These are phyloP conservation scores for Erannis defoliaria DNA, from an alignment of 2,888 invertebrate species.

Conservation along the genomic window DNA sequence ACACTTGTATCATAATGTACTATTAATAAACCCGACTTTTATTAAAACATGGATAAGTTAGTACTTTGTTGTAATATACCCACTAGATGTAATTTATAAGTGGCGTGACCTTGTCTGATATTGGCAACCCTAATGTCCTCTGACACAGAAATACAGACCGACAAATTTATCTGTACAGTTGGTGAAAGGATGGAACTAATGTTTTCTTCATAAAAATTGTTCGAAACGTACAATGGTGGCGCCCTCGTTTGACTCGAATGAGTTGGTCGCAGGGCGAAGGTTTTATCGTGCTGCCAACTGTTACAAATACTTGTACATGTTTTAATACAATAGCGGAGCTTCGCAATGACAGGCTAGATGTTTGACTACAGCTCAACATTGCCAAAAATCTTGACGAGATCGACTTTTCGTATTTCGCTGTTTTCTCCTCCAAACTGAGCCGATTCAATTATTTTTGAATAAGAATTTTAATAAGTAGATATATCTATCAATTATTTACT, in stretches of 20 bases:
- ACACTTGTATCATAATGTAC: neutral
- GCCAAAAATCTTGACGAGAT: too few species aligned
- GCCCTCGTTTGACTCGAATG: neutral
- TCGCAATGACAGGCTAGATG: neutral
- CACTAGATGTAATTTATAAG: neutral
- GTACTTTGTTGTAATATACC: conserved; percentile 1
- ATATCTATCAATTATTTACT: too few species aligned
- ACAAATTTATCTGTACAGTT: neutral
- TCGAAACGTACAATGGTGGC: neutral
- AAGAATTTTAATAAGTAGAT: too few species aligned
- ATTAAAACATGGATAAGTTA: neutral
- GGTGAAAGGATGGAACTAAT: neutral
- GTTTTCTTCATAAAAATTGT: neutral
- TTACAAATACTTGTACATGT: conserved; percentile 13
- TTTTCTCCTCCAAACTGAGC: too few species aligned
- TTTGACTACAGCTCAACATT: neutral
- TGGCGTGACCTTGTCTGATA: conserved; percentile 28
- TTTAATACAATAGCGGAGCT: neutral
- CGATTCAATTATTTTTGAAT: too few species aligned
- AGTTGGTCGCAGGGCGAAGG: neutral
- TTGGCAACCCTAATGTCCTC: conserved; percentile 14
- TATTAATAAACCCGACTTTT: neutral
- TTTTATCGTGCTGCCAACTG: conserved; percentile 15
- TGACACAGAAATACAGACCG: conserved; percentile 10
- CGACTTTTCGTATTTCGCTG: too few species aligned